These are phyloP conservation scores for Lontra canadensis DNA, from an alignment of 2,113 vertebrate species.

Conservation along the genomic window DNA sequence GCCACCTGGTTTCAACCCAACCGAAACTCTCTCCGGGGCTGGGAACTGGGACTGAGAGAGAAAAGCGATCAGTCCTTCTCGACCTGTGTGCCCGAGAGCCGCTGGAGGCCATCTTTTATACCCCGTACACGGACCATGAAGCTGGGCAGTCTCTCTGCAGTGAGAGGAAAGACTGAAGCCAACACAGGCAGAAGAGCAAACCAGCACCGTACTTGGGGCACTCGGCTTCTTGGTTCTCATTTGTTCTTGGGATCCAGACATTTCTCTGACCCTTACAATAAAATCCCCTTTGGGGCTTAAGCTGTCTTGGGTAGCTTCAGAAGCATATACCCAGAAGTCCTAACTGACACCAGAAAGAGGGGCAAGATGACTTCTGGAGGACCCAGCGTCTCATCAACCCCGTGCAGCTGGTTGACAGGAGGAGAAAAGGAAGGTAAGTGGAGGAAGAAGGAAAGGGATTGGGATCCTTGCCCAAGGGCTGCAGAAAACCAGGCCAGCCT, in stretches of 20 bases:
- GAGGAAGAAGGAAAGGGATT: not conserved
- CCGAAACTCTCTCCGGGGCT: not conserved
- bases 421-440: too few species aligned
- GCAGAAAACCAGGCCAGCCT: not conserved
- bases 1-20: not conserved
- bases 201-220: not conserved
- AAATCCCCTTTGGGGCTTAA: not conserved
- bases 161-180: not conserved
- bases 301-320: not conserved
- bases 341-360: not conserved
- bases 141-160: not conserved
- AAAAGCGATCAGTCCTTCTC: not conserved
- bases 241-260: not conserved
- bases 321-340: not conserved
- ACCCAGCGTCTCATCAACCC: not conserved
- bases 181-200: not conserved
- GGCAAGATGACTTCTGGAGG: not conserved
- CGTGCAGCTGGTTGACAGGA: not conserved
- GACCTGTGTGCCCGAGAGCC: fast-evolving
- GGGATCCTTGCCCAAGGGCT: not conserved
- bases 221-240: not conserved
- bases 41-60: not conserved
- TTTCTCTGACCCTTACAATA: not conserved
- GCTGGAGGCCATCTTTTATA: not conserved
- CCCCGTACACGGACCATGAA: not conserved